Evolutionary conservation across 2,113 vertebrate species (phyloP), one percentile per base, ranked within the genome.

Genomic region (Phasianus colchicus): DNA sequence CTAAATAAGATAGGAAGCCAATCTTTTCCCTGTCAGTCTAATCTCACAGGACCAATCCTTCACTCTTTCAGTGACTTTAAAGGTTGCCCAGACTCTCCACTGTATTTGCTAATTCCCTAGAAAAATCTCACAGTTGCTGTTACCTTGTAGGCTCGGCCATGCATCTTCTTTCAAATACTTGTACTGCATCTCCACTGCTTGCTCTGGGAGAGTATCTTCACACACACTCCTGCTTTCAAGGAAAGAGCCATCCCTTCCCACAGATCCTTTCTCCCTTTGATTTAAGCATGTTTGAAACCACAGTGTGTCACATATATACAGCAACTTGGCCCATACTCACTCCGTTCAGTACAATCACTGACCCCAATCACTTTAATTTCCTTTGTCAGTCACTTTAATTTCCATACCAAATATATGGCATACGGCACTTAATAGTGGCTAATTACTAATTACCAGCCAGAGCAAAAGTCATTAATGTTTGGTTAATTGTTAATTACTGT

Each of bases 321-420:
- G 50, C 83, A 60, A 38, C 36, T 15, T 73, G 43, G 45, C 54
- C 88, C 32, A 4, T 25, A 5, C 48, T 87, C 74, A 54, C 7
- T 11, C 52, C 25, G 18, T 50, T 91, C 13, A 79, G n/a, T 36
- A 22, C 6, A 88, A 57, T 75, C 91, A 83, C 43, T 83, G 67
- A 95, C 64, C 67, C 54, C 34, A 61, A 15, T 27, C 50, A 48
- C 25, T 75, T 34, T 65, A 67, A 95, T 86, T 96, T 90, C 52
- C 83, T 92, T 95, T 76, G 83, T 93, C 89, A 89, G 67, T 73
- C 63, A 40, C 69, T 88, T 95, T 73, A 89, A 91, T 92, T 91
- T 96, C 91, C 30, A 3, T 27, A 76, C 64, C 48, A 91, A 87
- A 66, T 87, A 89, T 3, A 38, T 89, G 79, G 70, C 82, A 85